Base-by-base conservation (phyloP, 2,797 vertebrate genomes). In the Gymnopithys bicolor region DNA sequence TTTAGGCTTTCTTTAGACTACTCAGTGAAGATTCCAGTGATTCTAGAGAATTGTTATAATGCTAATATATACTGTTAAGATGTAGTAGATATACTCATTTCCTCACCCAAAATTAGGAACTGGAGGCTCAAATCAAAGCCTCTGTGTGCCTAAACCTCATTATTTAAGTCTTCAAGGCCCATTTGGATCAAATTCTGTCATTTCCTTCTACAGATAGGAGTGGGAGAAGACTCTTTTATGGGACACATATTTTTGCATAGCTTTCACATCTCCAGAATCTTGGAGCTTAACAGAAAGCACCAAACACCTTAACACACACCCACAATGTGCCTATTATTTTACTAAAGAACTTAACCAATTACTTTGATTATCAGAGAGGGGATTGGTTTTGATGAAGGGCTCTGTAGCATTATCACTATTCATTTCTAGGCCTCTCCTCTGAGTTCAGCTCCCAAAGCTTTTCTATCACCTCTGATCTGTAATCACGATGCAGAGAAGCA, bases 211-310 rank as follows among this genome's bases (percentile, higher is more conserved):
- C 52, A 74, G 82, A 85, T 2, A 89, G 35, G 82, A 96, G 89
- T 92, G 84, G 95, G 92, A 94, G 82, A 96, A 94, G 41, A n/a
- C 52, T 82, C 60, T 84, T 71, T 48, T 45, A 19, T 23, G 77
- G n/a, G 86, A 79, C 93, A 93, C 51, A 90, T 62, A 84, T 79
- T 84, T 93, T 64, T 81, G 66, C 90, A 93, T 10, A 64, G 43
- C 58, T 90, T 88, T 84, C 75, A 43, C 62, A 86, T 84, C 80
- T 71, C 77, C 67, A 69, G 62, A 84, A 66, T 69, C 77, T 32
- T 33, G 13, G 46, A 78, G 58, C 53, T 92, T 46, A 84, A 64
- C 49, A 87, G 66, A 86, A 81, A 88, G 46, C 77, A 75, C 21
- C 70, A 82, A 89, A 69, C 84, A 94, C 86, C 95, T 92, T 92